Evolutionary conservation across 1,140 invertebrate species (phyloP), one percentile per base, ranked within the genome.

Genomic region (Goniozus legneri): DNA sequence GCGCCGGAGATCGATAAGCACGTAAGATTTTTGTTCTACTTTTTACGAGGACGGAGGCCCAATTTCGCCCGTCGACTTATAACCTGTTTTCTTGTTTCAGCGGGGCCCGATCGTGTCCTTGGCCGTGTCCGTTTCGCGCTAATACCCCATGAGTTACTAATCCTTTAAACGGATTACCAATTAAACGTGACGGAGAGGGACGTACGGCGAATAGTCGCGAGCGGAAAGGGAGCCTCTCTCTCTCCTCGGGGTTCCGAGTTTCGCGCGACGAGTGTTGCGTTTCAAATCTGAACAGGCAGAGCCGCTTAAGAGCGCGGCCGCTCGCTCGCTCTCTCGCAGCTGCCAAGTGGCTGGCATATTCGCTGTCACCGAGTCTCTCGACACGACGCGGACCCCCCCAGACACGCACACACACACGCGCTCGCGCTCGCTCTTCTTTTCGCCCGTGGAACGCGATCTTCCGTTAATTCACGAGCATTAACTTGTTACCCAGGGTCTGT

Each of bases 141-240:
- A 65, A 71, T 67, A 60, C 64, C 62, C 56, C 64, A 62, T 63
- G 63, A 70, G 62, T 69, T 67, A 66, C 68, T 72, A 72, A 75
- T 75, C 72, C 68, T 68, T 75, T 75, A 69, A 75, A 73, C 69
- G 68, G 72, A 72, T 75, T 73, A 72, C 64, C 69, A 73, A 75
- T 75, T 73, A 71, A 75, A 73, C 64, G 59, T 60, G 67, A 68
- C 63, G 62, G 34, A 32, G 32, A 19, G 35, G 43, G 24, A 36
- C 12, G 19, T 2, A 12, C n/a, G n/a, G 20, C 15, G 15, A 20
- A 2, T 10, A n/a, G 18, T 22, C 41, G 18, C 31, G 37, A 4
- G 35, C 38, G 15, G 24, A 21, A 15, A 13, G 19, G n/a, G 35
- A 27, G 42, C 36, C 16, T 20, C 33, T 13, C 15, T 24, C 34